A percentile compares a stretch with the other conserved stretches of the same genome.
Evolutionary conservation across 2,888 invertebrate species (phyloP).

Genomic region (Temnothorax rugatulus): DNA sequence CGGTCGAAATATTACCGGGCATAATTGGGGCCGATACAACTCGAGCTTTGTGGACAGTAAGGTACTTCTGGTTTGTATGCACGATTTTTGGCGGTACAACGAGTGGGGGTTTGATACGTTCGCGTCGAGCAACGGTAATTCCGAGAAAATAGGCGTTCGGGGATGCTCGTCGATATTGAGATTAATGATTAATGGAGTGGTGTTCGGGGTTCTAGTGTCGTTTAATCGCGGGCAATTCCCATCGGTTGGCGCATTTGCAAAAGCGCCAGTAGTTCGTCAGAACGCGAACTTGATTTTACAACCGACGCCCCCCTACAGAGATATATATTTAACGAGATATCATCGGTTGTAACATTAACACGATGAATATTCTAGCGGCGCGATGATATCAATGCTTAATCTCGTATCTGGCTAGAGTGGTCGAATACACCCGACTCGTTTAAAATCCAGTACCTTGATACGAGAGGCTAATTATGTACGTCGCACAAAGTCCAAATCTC

Average conservation of each 20-base stretch:
- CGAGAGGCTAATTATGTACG: conserved; percentile 19
- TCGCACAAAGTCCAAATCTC: conserved; percentile 11
- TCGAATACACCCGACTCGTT: conserved; percentile 1
- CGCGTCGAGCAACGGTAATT: conserved; percentile 31
- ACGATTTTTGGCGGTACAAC: conserved; percentile 33
- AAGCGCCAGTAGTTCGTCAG: conserved; percentile 31
- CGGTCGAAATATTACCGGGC: conserved; percentile 55
- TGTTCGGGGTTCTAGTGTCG: conserved; percentile 39
- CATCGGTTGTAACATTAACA: conserved; percentile 38
- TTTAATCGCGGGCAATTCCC: conserved; percentile 51
- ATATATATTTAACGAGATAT: conserved; percentile 34
- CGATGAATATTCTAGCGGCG: conserved; percentile 29
- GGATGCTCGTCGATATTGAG: conserved; percentile 50
- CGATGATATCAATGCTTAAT: conserved; percentile 51
- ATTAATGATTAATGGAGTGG: conserved; percentile 55
- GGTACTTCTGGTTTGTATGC: conserved; percentile 52
- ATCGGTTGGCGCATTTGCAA: conserved; percentile 26
- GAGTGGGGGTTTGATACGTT: background rate
- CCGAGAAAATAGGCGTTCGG: conserved; percentile 46
- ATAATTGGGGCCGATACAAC: conserved; percentile 45
- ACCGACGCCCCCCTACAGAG: background rate
- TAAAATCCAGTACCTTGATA: conserved; percentile 42
- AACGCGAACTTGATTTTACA: conserved; percentile 38
- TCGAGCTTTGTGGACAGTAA: conserved; percentile 46
- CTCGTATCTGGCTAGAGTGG: background rate